Percentiles rank a stretch among this genome's conserved stretches.
phyloP scores from a whole-genome alignment of 1,140 invertebrate genomes.

The Carposina sasakii region DNA sequence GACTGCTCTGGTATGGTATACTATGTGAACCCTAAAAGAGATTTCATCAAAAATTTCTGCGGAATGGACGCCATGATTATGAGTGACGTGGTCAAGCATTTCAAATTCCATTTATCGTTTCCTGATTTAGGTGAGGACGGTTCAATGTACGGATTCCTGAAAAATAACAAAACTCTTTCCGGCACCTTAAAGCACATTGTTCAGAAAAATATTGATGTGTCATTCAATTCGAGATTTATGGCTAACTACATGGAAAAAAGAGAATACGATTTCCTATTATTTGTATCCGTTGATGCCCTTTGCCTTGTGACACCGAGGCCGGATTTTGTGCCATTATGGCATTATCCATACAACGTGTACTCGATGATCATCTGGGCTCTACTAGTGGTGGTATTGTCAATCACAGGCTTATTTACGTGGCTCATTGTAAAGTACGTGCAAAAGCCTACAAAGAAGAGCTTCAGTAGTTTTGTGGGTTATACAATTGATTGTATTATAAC shows the following conservation, averaged over 20 bases:
- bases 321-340: conserved; percentile 18
- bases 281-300: conserved; percentile 13
- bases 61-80: conserved; percentile 27
- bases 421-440: too few relatives aligned
- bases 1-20: conserved; percentile 15
- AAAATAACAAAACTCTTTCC: too few relatives aligned
- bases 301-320: conserved; percentile 12
- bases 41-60: conserved; percentile 19
- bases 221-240: conserved; percentile 29
- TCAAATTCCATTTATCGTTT: conserved; percentile 20
- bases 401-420: conserved; percentile 6
- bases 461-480: too few relatives aligned
- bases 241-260: conserved; percentile 9
- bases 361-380: neutral
- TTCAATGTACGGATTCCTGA: conserved; percentile 15
- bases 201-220: conserved; percentile 17
- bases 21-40: conserved; percentile 10
- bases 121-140: conserved; percentile 5
- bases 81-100: conserved; percentile 17
- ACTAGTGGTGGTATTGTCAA: conserved; percentile 1
- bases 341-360: conserved; percentile 13
- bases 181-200: conserved; percentile 17
- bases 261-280: conserved; percentile 16
- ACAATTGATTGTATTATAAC: too few relatives aligned
- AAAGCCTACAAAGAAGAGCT: too few relatives aligned